These are phyloP conservation scores for Halcyon senegalensis DNA, from an alignment of 2,113 vertebrate genomes.

Conservation along the genomic window DNA sequence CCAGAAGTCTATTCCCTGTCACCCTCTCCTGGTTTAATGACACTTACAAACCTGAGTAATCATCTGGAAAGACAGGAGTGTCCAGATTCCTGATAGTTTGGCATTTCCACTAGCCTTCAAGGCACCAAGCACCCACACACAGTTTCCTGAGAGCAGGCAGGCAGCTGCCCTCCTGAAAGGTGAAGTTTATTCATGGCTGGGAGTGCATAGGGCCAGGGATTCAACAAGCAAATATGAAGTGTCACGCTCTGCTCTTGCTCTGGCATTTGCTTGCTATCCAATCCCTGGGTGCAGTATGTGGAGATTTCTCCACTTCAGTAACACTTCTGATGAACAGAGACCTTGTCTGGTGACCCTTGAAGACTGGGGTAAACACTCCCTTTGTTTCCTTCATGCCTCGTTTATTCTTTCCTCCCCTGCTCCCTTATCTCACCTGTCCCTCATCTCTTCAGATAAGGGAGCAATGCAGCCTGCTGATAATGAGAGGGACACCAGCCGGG, in stretches of 20 bases:
- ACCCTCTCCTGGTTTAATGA: not conserved
- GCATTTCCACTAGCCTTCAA: not conserved
- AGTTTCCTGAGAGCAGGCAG: not conserved
- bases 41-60: not conserved
- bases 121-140: not conserved
- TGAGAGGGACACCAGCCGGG: slow-evolving; percentile 4
- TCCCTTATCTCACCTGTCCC: slow-evolving; percentile 27
- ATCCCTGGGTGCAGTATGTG: fast-evolving
- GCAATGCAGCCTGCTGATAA: slow-evolving; percentile 11
- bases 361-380: not conserved
- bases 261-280: not conserved
- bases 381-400: not conserved
- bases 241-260: not conserved
- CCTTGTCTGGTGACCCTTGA: slow-evolving; percentile 18
- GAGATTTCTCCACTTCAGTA: not conserved
- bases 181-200: not conserved
- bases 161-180: not conserved
- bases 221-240: not conserved
- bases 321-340: not conserved
- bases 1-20: not conserved
- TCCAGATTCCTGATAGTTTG: slow-evolving; percentile 15
- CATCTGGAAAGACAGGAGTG: not conserved
- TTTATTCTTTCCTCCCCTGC: slow-evolving; percentile 5
- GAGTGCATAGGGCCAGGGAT: not conserved
- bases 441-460: slow-evolving; percentile 35